Percentiles rank a stretch among this genome's conserved stretches.
Conservation (phyloP, 2,113 vertebrate species). For the Cinclus cinclus region DNA sequence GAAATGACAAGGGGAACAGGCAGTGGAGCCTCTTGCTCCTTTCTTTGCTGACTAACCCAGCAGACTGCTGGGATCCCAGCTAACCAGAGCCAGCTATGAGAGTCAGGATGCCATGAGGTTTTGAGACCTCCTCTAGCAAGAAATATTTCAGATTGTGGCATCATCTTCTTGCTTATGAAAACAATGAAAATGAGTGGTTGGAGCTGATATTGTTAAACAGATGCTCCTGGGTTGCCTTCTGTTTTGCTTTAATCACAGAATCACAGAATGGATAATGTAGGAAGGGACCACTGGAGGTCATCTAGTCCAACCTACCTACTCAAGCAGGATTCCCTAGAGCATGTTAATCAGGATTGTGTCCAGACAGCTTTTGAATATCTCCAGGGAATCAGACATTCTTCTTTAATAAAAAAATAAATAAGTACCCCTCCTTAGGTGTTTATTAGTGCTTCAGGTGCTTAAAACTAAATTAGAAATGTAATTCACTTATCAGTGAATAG, state of each 20-base stretch:
- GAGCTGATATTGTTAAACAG: neutral
- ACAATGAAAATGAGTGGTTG: neutral
- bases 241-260: neutral
- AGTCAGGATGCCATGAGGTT: neutral
- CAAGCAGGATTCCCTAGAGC: neutral
- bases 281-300: neutral
- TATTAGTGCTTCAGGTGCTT: neutral
- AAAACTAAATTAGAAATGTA: neutral
- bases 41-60: neutral
- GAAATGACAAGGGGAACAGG: neutral
- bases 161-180: neutral
- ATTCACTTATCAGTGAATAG: neutral
- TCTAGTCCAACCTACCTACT: neutral
- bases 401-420: neutral
- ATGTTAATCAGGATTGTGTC: neutral
- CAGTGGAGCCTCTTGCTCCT: neutral
- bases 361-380: neutral
- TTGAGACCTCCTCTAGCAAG: neutral
- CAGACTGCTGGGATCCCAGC: neutral
- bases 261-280: neutral
- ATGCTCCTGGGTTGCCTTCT: neutral
- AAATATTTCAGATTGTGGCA: neutral
- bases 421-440: neutral
- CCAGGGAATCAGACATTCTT: neutral
- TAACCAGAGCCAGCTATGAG: neutral